These are phyloP conservation scores for Lasioglossum calceatum DNA, from an alignment of 2,888 invertebrate species.

Conservation along the genomic window DNA sequence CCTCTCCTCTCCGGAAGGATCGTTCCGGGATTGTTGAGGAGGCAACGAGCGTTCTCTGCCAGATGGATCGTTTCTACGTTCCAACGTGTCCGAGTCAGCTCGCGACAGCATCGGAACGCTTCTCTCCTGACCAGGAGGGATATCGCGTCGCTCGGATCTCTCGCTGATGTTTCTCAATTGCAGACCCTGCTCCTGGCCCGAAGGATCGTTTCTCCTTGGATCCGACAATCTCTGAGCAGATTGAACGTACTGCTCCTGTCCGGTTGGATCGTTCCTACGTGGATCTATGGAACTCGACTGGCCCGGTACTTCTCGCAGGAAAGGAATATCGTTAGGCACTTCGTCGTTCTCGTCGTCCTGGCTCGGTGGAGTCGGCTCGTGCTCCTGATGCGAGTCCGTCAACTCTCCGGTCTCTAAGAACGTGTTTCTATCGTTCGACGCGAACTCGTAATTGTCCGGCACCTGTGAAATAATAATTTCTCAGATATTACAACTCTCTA, in stretches of 20 bases:
- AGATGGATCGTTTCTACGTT: constrained; percentile 82
- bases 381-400: constrained; percentile 83
- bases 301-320: constrained; percentile 82
- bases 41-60: constrained; percentile 81
- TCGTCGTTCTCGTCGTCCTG: constrained; percentile 83
- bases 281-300: constrained; percentile 81
- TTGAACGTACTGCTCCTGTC: constrained; percentile 80
- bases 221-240: constrained; percentile 74
- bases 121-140: constrained; percentile 78
- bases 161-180: constrained; percentile 73
- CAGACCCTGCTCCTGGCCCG: constrained; percentile 77
- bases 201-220: constrained; percentile 81
- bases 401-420: constrained; percentile 83
- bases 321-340: constrained; percentile 83
- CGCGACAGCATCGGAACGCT: constrained; percentile 69
- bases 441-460: constrained; percentile 82
- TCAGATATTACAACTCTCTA: not conserved
- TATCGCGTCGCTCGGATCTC: constrained; percentile 75
- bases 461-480: constrained; percentile 59
- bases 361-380: constrained; percentile 78
- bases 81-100: constrained; percentile 74
- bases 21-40: constrained; percentile 80
- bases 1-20: constrained; percentile 82
- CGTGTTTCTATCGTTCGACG: constrained; percentile 83
- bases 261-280: constrained; percentile 82